phyloP scores from a whole-genome alignment of 2,888 invertebrate genomes.

The Polyommatus iphigenia region DNA sequence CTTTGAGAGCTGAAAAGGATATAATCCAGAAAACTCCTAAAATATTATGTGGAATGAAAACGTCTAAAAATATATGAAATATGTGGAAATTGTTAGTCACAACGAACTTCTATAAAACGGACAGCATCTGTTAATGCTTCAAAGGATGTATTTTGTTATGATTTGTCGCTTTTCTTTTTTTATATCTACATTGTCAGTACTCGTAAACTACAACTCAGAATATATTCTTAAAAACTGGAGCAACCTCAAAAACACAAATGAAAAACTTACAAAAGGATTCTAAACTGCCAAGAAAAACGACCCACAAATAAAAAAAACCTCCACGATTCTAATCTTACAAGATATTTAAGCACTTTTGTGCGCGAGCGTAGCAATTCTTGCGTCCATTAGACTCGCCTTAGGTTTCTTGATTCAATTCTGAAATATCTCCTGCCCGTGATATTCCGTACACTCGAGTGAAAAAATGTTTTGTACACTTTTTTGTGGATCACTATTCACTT shows the following conservation, averaged over 20 bases:
- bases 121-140: too few species aligned
- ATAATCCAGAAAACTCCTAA: too few species aligned
- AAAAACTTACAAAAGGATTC: too few species aligned
- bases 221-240: not conserved
- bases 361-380: constrained; percentile 38
- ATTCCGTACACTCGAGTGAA: constrained; percentile 19
- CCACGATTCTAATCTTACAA: not conserved
- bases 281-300: not conserved
- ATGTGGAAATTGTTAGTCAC: too few species aligned
- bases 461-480: not conserved
- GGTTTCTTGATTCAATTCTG: constrained; percentile 39
- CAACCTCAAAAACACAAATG: not conserved
- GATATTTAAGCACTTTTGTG: constrained; percentile 32
- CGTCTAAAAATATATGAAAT: too few species aligned
- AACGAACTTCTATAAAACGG: too few species aligned
- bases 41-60: too few species aligned
- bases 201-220: not conserved
- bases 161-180: too few species aligned
- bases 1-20: too few species aligned
- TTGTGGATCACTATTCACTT: not conserved
- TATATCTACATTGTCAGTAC: not conserved
- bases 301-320: not conserved
- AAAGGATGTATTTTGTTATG: too few species aligned
- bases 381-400: constrained; percentile 42
- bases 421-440: constrained; percentile 35